A percentile compares a stretch with the other conserved stretches of the same genome.
Evolutionary conservation across 2,797 vertebrate genomes (phyloP).

Genomic region (Bovichtus variegatus): DNA sequence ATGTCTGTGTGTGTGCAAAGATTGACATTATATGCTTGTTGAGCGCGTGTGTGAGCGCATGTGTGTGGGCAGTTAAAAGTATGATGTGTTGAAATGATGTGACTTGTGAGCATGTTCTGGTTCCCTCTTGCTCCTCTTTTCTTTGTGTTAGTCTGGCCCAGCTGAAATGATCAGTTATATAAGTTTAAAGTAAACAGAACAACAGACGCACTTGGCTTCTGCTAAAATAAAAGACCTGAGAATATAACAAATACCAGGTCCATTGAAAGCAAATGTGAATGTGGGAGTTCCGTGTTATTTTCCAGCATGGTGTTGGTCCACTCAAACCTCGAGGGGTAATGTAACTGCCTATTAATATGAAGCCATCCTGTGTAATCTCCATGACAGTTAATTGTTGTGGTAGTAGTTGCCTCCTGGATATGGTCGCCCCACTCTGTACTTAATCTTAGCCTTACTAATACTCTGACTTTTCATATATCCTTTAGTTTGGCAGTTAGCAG

Average conservation of each 20-base stretch:
- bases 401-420: conserved; percentile 32
- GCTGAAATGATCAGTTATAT: conserved; percentile 19
- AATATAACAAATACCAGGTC: neutral
- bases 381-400: conserved; percentile 7
- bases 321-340: conserved; percentile 12
- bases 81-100: conserved; percentile 46
- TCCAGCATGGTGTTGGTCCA: conserved; percentile 6
- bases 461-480: conserved; percentile 27
- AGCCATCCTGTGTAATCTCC: conserved; percentile 38
- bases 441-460: conserved; percentile 56
- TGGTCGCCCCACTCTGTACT: conserved; percentile 29
- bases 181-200: conserved; percentile 11
- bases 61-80: conserved; percentile 37
- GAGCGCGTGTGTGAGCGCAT: neutral
- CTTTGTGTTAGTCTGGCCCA: conserved; percentile 32
- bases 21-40: conserved; percentile 23
- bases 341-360: conserved; percentile 17
- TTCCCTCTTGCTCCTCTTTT: conserved; percentile 29
- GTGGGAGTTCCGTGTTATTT: neutral
- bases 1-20: conserved; percentile 7
- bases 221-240: conserved; percentile 48
- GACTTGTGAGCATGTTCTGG: conserved; percentile 66
- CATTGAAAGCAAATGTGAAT: conserved; percentile 19
- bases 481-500: conserved; percentile 58
- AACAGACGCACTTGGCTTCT: conserved; percentile 21